Base-by-base conservation (phyloP, 1,140 invertebrate genomes). In the Latrodectus geometricus region DNA sequence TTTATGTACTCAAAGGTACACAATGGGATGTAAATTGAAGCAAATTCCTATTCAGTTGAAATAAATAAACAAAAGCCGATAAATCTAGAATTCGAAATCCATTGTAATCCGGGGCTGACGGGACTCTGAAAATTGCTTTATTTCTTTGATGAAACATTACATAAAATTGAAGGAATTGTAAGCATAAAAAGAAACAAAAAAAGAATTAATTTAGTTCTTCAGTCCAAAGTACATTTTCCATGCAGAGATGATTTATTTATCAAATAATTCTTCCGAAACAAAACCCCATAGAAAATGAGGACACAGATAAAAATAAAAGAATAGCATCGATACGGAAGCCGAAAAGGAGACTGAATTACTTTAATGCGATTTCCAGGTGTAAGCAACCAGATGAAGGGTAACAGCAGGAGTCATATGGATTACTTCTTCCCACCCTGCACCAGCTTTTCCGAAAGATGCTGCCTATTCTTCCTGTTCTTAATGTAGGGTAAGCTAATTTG, bases 301-400 rank as follows among this genome's bases (percentile, higher is more conserved):
- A 35, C 35, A 35, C 35, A 1, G 35, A 35, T 35, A 35, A 35
- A 35, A 35, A 35, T 35, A 35, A 35, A 35, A 61, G 17, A 61
- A 61, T 61, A 2, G 54, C 54, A 61, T 61, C 54, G 54, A 61
- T 61, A 61, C 54, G 17, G 17, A 11, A 11, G 54, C 11, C 17
- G 54, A 61, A 61, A 61, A 61, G 54, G 17, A 61, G 17, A 8
- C 35, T 35, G 17, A 61, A 61, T 61, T 61, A 11, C 54, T 61
- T 61, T 61, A 61, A 61, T 61, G 54, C 54, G 54, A 61, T 61
- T 61, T 61, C 54, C 54, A 61, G 54, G 54, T 61, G 54, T 61
- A 61, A 61, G 54, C 54, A 61, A 35, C 54, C 54, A 61, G 54
- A 17, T 11, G 54, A 14, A 14, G 54, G 17, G 54, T 14, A 61